Evolutionary conservation across 2,113 vertebrate genomes (phyloP), one percentile per base, ranked within the genome.

Genomic region (Tychaedon coryphoeus): DNA sequence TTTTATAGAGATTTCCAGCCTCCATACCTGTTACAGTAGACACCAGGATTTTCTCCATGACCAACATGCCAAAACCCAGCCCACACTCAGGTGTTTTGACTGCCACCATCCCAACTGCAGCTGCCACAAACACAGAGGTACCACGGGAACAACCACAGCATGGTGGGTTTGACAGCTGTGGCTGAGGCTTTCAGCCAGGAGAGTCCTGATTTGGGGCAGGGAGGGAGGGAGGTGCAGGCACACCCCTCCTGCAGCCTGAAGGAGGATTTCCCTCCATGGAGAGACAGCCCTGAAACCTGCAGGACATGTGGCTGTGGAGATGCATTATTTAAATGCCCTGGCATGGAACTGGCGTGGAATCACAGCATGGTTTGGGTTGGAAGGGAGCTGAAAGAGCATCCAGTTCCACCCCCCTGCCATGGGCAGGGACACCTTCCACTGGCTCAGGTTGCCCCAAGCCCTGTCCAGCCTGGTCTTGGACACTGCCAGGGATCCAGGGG

Each of bases 131-230:
- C 26, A 23, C 56, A 1, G 38, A 8, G 14, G 47, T 2, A 38
- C 70, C 60, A 13, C 4, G 3, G 0, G 6, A 38, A n/a, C 12
- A 58, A 53, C 47, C 70, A 20, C 69, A 57, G 69, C 51, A 15
- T 2, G 6, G 48, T 0, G 1, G 22, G 6, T 56, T 26, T 33
- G 60, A 19, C 0, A 17, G 36, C 36, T 40, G 36, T 0, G 0
- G 45, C 15, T 3, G 18, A 19, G 19, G 62, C 26, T 19, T 29
- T 47, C 28, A 20, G 65, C 29, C 19, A 45, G 4, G 12, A 1
- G 4, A 74, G 38, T 2, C 58, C 42, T 10, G 18, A 29, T n/a
- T n/a, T 3, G 1, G 66, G 28, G 40, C 70, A 85, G 53, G 33
- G 33, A 69, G 29, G 25, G 28, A 53, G 38, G n/a, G 34, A 65